Base-by-base conservation (phyloP, 2,888 invertebrate genomes). In the Steromphala cineraria region DNA sequence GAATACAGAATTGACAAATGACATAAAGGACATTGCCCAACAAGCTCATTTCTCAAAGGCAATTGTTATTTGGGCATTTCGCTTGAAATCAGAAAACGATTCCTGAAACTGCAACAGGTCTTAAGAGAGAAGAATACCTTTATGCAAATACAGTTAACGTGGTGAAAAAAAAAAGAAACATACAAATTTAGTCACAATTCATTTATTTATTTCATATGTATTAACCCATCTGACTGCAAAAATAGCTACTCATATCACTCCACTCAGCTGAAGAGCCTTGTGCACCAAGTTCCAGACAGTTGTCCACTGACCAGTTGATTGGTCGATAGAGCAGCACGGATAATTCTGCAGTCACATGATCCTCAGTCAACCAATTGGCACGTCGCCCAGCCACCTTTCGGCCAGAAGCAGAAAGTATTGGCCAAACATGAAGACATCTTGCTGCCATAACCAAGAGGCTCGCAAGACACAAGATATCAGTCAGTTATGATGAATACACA, bases 141-240 rank as follows among this genome's bases (percentile, higher is more conserved):
- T n/a, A n/a, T n/a, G n/a, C n/a, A n/a, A n/a, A n/a, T n/a, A n/a
- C n/a, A n/a, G n/a, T n/a, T n/a, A n/a, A n/a, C 56, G 8, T 36
- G 19, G 8, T 19, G 19, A 56, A 56, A 19, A 56, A 19, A 56
- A 56, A 5, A 55, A 17, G 24, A n/a, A 56, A 56, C 19, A 56
- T 2, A n/a, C n/a, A 21, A 56, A 19, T 71, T 71, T 31, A 46
- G 46, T 46, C 71, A 36, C 71, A 71, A 71, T 31, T 71, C 71
- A 71, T 71, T 71, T 36, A 71, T 71, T 71, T 71, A 71, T 71
- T 71, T 71, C 71, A 71, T 71, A 71, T 71, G 31, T 40, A 40
- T 71, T 71, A 71, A 71, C 24, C 71, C 71, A 71, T 31, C 71
- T 71, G 71, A 71, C 71, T 71, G 71, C 71, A 71, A 71, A 71